Base-by-base conservation (phyloP, 2,888 invertebrate genomes). In the Allacma fusca region DNA sequence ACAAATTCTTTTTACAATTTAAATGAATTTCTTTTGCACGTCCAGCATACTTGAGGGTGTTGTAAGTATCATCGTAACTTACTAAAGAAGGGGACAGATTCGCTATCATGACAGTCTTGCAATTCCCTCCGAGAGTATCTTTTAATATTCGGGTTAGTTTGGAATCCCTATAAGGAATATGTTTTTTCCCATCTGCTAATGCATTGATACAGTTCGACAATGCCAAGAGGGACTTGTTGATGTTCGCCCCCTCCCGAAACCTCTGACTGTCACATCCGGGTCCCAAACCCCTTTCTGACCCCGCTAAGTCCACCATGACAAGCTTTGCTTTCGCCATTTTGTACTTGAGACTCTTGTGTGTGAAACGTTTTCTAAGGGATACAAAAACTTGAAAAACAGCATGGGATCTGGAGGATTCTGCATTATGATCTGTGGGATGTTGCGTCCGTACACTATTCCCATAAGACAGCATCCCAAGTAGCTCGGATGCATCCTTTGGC, bases 341-440 rank as follows among this genome's bases (percentile, higher is more conserved):
- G 69, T 76, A 76, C 50, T 68, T 70, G n/a, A 62, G 34, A 62
- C 76, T 62, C 44, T 76, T 69, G 23, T 79, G 73, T 21, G 68
- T 77, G 26, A 74, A 77, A 69, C 77, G 23, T 50, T 78, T 74
- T 16, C 77, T 40, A 16, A 81, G 75, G 13, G 78, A 70, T 19
- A 82, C 72, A 28, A 69, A 77, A 21, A 93, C 92, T 89, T 96
- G 96, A 86, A 97, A 97, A 1, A 97, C 94, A n/a, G 97, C 97
- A 89, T 97, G 97, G 75, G 96, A 96, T 74, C 97, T 90, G 13
- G 96, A 96, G 80, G 96, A 96, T 85, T 97, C 96, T 0, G 94
- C 92, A 87, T 97, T 97, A 0, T 96, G 94, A 88, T 97, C 97
- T 0, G 97, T 97, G 0, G 97, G 96, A 87, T 97, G 96, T 85